These are phyloP conservation scores for Gasterosteus aculeatus DNA, from an alignment of 2,113 vertebrate species.

Conservation along the genomic window DNA sequence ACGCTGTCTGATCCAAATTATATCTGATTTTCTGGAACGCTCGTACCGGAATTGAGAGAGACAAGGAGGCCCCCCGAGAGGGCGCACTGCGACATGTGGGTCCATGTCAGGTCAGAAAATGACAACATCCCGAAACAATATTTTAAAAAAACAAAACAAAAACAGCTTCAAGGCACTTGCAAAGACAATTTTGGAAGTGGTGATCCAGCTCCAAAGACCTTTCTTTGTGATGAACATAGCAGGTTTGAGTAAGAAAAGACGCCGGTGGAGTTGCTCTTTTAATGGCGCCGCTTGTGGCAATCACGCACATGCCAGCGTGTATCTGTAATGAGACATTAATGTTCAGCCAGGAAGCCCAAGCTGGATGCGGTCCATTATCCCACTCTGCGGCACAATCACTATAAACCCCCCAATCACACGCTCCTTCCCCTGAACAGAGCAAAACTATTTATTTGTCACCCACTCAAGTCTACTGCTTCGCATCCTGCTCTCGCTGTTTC, in stretches of 20 bases:
- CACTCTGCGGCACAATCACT: conserved; percentile 4
- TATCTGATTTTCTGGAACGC: conserved; percentile 46
- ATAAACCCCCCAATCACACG: conserved; percentile 40
- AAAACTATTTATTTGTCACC: conserved; percentile 43
- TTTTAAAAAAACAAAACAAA: not conserved
- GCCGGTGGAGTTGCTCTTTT: not conserved
- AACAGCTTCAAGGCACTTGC: conserved; percentile 5
- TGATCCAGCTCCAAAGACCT: not conserved
- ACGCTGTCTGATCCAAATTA: conserved; percentile 55
- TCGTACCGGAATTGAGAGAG: conserved; percentile 30
- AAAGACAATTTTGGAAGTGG: conserved; percentile 13
- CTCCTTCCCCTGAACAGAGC: conserved; percentile 20
- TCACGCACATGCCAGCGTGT: not conserved
- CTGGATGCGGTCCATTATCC: conserved; percentile 50
- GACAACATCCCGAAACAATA: not conserved
- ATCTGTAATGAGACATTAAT: conserved; percentile 28
- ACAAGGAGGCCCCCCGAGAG: conserved; percentile 14
- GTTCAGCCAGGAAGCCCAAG: conserved; percentile 3
- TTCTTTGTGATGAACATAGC: not conserved
- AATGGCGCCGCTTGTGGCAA: not conserved
- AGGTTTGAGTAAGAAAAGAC: not conserved
- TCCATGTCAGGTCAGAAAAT: conserved; percentile 28
- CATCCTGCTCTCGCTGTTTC: conserved; percentile 12
- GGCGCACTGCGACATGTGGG: conserved; percentile 11
- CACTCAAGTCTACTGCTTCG: conserved; percentile 34